phyloP scores from a whole-genome alignment of 2,113 vertebrate species.

The Ancistrus triradiatus region DNA sequence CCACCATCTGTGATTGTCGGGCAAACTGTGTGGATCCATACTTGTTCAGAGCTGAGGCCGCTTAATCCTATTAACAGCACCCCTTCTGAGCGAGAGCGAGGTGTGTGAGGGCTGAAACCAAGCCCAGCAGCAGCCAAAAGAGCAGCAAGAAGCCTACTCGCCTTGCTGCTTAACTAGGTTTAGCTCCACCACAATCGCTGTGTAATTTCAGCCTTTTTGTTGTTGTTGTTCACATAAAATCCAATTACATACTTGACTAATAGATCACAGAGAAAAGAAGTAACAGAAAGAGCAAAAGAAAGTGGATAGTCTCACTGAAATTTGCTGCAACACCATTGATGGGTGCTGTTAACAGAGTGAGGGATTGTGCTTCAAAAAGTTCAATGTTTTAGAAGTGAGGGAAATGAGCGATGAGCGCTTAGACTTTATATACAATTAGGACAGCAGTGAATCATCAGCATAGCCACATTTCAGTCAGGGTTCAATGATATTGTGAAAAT shows the following conservation, averaged over 20 bases:
- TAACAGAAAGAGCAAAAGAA: conserved; percentile 55
- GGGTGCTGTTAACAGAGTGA: conserved; percentile 1
- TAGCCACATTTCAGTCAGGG: neutral
- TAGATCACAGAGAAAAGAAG: conserved; percentile 79
- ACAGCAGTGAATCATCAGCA: neutral
- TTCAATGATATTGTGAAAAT: conserved; percentile 1
- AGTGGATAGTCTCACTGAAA: conserved; percentile 59
- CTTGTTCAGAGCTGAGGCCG: conserved; percentile 67
- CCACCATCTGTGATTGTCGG: conserved; percentile 62
- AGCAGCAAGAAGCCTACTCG: conserved; percentile 68
- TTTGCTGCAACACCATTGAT: neutral
- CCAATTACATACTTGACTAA: conserved; percentile 90
- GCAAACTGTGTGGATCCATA: conserved; percentile 67
- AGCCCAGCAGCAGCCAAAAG: conserved; percentile 58
- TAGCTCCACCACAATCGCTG: conserved; percentile 82
- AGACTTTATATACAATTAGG: neutral
- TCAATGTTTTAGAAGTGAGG: neutral
- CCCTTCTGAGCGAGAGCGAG: conserved; percentile 55
- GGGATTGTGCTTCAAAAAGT: conserved; percentile 21
- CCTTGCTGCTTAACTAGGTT: conserved; percentile 74
- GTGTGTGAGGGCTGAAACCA: conserved; percentile 59
- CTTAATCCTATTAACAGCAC: conserved; percentile 81
- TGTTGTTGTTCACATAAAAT: conserved; percentile 80
- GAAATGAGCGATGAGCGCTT: neutral
- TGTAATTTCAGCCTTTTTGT: conserved; percentile 81